Evolutionary conservation across 2,113 vertebrate genomes (phyloP).

Genomic region (Lathamus discolor): DNA sequence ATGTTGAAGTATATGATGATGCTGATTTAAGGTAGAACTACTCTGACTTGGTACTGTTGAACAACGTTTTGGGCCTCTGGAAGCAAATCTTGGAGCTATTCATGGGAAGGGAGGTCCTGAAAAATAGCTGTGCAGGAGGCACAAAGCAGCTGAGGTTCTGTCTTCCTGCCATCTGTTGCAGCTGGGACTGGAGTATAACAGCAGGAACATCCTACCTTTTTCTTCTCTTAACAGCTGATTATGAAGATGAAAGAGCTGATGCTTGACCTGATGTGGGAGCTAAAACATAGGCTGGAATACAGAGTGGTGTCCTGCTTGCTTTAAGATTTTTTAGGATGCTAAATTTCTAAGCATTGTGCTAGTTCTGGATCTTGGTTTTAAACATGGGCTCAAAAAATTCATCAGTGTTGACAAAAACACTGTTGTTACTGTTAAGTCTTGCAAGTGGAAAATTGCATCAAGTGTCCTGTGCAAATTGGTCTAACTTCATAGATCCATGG

Average conservation of each 20-base stretch:
- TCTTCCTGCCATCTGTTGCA: not conserved
- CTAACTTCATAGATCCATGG: not conserved
- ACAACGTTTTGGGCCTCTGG: not conserved
- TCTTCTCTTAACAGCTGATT: not conserved
- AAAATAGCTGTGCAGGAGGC: not conserved
- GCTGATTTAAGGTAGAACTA: not conserved
- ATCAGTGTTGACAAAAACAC: not conserved
- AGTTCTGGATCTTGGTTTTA: not conserved
- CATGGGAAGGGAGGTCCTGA: not conserved
- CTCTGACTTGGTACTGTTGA: not conserved
- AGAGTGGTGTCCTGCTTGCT: not conserved
- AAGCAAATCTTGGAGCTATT: not conserved
- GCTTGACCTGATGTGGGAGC: not conserved
- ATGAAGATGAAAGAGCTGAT: not conserved
- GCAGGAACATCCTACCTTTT: not conserved
- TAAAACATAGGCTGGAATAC: not conserved
- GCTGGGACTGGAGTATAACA: not conserved
- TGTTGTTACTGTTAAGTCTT: not conserved
- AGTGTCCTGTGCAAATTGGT: not conserved
- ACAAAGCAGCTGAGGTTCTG: not conserved
- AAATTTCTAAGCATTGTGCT: not conserved
- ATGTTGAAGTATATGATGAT: not conserved
- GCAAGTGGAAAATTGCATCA: not conserved
- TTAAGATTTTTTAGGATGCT: not conserved
- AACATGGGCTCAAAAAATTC: not conserved